These are phyloP conservation scores for Cydia amplana DNA, from an alignment of 1,140 invertebrate genomes.

Conservation along the genomic window DNA sequence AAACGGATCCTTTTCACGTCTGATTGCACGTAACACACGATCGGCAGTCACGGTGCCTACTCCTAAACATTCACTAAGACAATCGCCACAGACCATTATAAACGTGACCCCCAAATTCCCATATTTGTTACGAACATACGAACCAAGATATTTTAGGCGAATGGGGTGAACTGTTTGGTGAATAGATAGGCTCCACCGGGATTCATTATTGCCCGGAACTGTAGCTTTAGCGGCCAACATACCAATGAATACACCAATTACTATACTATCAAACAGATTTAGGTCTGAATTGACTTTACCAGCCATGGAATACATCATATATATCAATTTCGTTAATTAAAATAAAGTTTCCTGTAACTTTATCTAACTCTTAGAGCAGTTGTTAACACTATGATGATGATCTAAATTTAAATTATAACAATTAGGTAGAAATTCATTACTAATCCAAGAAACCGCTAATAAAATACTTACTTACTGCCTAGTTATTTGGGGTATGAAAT, in stretches of 20 bases:
- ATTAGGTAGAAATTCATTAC: too few species aligned
- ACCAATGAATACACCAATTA: slow-evolving; percentile 16
- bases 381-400: too few species aligned
- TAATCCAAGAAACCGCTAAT: too few species aligned
- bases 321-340: not conserved
- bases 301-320: not conserved
- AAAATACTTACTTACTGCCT: too few species aligned
- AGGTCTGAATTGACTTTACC: not conserved
- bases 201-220: slow-evolving; percentile 1
- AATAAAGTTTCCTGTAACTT: too few species aligned
- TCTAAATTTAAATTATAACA: too few species aligned
- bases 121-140: not conserved
- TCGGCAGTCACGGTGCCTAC: not conserved
- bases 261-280: slow-evolving; percentile 1
- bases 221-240: not conserved
- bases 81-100: not conserved
- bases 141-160: not conserved
- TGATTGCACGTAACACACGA: slow-evolving; percentile 13
- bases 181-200: not conserved
- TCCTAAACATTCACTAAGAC: not conserved
- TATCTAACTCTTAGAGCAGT: too few species aligned
- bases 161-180: not conserved
- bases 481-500: not conserved
- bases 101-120: not conserved
- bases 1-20: slow-evolving; percentile 13